A percentile compares a stretch with the other conserved stretches of the same genome.
Conservation (phyloP, 2,797 vertebrate genomes). For the Parotocinclus haroldoi region DNA sequence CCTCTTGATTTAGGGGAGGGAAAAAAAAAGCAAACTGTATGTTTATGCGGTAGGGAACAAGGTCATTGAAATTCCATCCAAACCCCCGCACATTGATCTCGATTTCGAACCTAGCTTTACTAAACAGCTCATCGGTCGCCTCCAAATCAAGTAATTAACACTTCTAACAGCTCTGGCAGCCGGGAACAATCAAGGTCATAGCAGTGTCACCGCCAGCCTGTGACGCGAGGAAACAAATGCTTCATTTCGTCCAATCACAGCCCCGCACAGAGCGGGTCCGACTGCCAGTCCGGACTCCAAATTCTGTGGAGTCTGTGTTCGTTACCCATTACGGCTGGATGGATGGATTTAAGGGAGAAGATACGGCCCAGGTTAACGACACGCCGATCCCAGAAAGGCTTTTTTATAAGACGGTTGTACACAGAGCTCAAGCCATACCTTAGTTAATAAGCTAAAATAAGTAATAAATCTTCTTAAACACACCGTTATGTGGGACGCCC, state of each 20-base stretch:
- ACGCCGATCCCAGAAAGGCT: too few relatives aligned
- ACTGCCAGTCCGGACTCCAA: too few relatives aligned
- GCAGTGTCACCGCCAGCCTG: slow-evolving; percentile 50
- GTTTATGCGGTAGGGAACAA: slow-evolving; percentile 36
- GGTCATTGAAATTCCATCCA: slow-evolving; percentile 64
- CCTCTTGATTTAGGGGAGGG: slow-evolving; percentile 39
- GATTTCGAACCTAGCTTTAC: slow-evolving; percentile 63
- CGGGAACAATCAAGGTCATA: slow-evolving; percentile 59
- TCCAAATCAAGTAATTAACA: slow-evolving; percentile 76
- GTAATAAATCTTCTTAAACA: too few relatives aligned
- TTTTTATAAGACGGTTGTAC: too few relatives aligned
- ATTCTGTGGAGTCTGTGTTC: too few relatives aligned
- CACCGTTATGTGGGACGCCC: too few relatives aligned
- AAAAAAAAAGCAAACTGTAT: slow-evolving; percentile 37
- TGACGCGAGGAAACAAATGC: slow-evolving; percentile 43
- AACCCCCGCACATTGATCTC: slow-evolving; percentile 65
- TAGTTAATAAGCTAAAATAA: too few relatives aligned
- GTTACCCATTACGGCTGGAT: too few relatives aligned
- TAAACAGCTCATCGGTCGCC: slow-evolving; percentile 68
- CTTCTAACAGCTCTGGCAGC: slow-evolving; percentile 61
- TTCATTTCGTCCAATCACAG: slow-evolving; percentile 10
- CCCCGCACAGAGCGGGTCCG: too few relatives aligned
- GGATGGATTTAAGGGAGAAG: too few relatives aligned
- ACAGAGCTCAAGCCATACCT: too few relatives aligned
- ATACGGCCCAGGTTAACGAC: too few relatives aligned